Conservation (phyloP, 2,113 vertebrate genomes). For the Boulengeromyrus knoepffleri region DNA sequence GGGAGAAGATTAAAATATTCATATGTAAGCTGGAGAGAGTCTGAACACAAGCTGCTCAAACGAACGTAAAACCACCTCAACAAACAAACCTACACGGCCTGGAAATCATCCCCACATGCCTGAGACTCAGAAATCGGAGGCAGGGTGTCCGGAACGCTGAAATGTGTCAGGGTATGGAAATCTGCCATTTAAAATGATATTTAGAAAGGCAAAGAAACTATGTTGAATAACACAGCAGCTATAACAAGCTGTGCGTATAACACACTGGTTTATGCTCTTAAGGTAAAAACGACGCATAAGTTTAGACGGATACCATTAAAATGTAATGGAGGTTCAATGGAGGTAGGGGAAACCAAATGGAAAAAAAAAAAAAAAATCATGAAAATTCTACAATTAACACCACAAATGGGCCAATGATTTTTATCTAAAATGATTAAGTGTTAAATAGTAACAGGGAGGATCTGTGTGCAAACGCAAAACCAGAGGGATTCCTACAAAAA, state of each 20-base stretch:
- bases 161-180: not conserved
- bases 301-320: not conserved
- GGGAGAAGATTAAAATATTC: not conserved
- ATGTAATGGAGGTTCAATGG: not conserved
- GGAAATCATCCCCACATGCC: not conserved
- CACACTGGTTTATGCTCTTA: not conserved
- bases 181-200: not conserved
- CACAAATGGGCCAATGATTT: not conserved
- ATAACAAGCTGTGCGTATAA: not conserved
- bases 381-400: constrained; percentile 8
- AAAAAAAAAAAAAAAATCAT: not conserved
- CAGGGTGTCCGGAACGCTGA: not conserved
- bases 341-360: not conserved
- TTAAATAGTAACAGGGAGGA: not conserved
- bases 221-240: not conserved
- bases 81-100: not conserved
- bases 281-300: not conserved
- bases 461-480: not conserved
- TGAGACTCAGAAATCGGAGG: not conserved
- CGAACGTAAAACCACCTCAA: not conserved
- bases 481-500: constrained; percentile 10
- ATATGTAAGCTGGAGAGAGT: not conserved
- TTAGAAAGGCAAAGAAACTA: not conserved
- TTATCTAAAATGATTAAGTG: not conserved
- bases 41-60: not conserved